Evolutionary conservation across 2,113 vertebrate species (phyloP), one percentile per base, ranked within the genome.

Genomic region (Nipponia nippon): DNA sequence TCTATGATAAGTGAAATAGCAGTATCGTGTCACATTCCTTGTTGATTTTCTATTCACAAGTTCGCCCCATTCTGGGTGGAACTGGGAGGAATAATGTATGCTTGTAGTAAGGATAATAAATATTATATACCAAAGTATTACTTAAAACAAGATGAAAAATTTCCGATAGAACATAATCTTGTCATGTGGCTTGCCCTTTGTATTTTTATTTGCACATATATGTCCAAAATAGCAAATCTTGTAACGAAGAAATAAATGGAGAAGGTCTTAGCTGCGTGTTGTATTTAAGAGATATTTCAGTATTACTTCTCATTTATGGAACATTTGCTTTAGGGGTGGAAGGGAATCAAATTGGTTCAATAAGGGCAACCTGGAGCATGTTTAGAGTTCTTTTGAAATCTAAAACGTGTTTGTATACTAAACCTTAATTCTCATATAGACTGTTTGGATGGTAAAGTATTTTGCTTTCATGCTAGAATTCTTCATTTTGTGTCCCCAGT

Each of bases 31-130:
- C 58, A 32, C 47, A 32, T 16, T 18, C 20, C 52, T 49, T 34
- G 20, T 29, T 76, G 32, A 2, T 93, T 87, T 93, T 87, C 42
- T 50, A 0, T 34, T 72, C 29, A 22, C 25, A 59, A 16, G 15
- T 42, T 91, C 1, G 0, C 11, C 20, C 9, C 18, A 3, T 69
- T 71, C n/a, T 0, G 0, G 27, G n/a, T 15, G 12, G 25, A 63
- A 79, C 5, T 42, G 49, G 32, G 21, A 59, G 30, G 76, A 83
- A 36, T 73, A 66, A 49, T 8, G 7, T 7, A 14, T 56, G 53
- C 30, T 61, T 63, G 32, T 32, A 34, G 18, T 42, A 44, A 87
- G 46, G 40, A 32, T 19, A 25, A 15, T 15, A 61, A 78, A 50
- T 73, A 38, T 7, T 73, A 30, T 7, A 25, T 2, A n/a, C n/a